These are phyloP conservation scores for Reticulitermes speratus DNA, from an alignment of 1,140 invertebrate species.

Conservation along the genomic window DNA sequence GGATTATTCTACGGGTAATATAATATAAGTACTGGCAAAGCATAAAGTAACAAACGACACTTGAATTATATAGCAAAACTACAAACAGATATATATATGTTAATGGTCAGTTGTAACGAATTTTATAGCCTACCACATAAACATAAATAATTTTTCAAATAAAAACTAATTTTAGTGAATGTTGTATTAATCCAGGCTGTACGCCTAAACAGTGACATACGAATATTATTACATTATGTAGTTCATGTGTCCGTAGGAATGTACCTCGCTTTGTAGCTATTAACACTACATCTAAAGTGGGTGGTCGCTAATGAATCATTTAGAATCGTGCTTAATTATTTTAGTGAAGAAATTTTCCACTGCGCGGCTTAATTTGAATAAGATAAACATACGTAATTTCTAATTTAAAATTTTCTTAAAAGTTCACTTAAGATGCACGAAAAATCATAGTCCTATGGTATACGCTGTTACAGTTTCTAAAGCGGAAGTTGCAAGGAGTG, in stretches of 20 bases:
- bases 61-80: neutral
- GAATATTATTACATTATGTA: neutral
- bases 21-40: neutral
- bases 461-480: no score
- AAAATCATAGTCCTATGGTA: no score
- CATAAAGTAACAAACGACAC: neutral
- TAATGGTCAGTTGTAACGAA: neutral
- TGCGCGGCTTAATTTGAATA: no score
- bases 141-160: neutral
- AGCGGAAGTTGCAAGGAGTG: no score
- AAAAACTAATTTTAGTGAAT: neutral
- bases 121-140: neutral
- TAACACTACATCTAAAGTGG: no score
- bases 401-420: no score
- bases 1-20: neutral
- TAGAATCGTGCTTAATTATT: no score
- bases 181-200: neutral
- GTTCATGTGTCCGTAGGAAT: neutral
- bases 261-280: no score
- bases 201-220: neutral
- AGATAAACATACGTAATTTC: no score
- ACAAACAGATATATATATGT: neutral
- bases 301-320: no score
- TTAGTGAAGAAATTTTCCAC: no score
- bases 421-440: no score